Base-by-base conservation (phyloP, 2,797 vertebrate species). In the Danio tinwini region DNA sequence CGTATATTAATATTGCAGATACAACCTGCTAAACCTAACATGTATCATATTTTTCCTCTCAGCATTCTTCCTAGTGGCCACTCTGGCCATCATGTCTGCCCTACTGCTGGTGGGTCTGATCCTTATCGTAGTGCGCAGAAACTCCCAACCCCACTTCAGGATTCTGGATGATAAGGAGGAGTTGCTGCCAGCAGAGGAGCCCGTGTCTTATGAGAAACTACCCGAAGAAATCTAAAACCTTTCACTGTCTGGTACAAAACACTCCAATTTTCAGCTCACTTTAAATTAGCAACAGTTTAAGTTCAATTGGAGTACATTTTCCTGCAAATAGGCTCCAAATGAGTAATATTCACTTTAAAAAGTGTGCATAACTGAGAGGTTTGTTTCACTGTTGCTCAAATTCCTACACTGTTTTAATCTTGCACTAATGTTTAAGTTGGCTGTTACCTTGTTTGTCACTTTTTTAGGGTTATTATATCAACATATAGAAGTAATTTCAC, bases 31-130 rank as follows among this genome's bases (percentile, higher is more conserved):
- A 29, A 29, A 29, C 3, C 1, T 29, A 29, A 1, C 29, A 29
- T 29, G 2, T 47, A 52, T 12, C 4, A 7, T 13, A 5, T 61
- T 17, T 14, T 17, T 63, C 3, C 70, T 29, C 76, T 6, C 71
- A 93, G 94, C 83, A 0, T 79, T 92, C 86, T 91, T 94, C 85
- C 83, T 94, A 65, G 87, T 94, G 16, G 6, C 88, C 47, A 86
- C 89, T 0, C 83, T 94, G 79, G 86, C 88, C 0, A 63, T 81
- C 50, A 76, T 94, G 47, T 90, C 87, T 1, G 84, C 76, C 6
- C 62, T 94, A 29, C 77, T 93, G 76, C 81, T 94, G 74, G 78
- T 72, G 1, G 79, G 84, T 0, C 85, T 94, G 21, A 11, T 93
- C 64, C 1, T 92, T 67, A 53, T 93, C 72, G 78, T 84, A 0